These are phyloP conservation scores for Corythucha ciliata DNA, from an alignment of 2,888 invertebrate genomes.

Conservation along the genomic window DNA sequence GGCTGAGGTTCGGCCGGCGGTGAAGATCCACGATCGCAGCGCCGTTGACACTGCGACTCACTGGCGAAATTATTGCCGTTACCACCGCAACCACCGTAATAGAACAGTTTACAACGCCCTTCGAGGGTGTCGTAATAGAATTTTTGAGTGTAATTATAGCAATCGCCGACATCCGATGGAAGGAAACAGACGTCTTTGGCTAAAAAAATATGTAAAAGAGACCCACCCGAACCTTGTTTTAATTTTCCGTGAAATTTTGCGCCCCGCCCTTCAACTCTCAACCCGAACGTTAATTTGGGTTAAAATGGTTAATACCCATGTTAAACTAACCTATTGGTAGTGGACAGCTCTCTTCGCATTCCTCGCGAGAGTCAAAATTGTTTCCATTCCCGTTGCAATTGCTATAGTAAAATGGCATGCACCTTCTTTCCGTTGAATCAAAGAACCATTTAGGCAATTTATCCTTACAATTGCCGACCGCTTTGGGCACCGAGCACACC, in stretches of 20 bases:
- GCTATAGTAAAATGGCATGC: conserved; percentile 86
- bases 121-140: conserved; percentile 78
- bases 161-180: conserved; percentile 66
- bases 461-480: conserved; percentile 66
- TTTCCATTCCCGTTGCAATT: conserved; percentile 88
- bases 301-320: too few species aligned
- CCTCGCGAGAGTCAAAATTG: conserved; percentile 63
- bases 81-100: conserved; percentile 85
- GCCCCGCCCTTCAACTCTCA: neutral
- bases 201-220: conserved; percentile 36
- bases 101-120: conserved; percentile 66
- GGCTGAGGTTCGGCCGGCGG: conserved; percentile 41
- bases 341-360: conserved; percentile 70
- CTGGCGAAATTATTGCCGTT: conserved; percentile 77
- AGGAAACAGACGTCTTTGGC: conserved; percentile 63
- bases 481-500: conserved; percentile 64
- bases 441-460: conserved; percentile 76
- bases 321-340: conserved; percentile 51
- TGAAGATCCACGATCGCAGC: conserved; percentile 49
- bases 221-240: neutral
- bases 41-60: conserved; percentile 54
- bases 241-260: neutral
- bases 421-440: conserved; percentile 70
- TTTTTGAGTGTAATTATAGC: conserved; percentile 59
- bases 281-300: too few species aligned